Evolutionary conservation across 2,888 invertebrate species (phyloP), one percentile per base, ranked within the genome.

Genomic region (Cosmia trapezina): DNA sequence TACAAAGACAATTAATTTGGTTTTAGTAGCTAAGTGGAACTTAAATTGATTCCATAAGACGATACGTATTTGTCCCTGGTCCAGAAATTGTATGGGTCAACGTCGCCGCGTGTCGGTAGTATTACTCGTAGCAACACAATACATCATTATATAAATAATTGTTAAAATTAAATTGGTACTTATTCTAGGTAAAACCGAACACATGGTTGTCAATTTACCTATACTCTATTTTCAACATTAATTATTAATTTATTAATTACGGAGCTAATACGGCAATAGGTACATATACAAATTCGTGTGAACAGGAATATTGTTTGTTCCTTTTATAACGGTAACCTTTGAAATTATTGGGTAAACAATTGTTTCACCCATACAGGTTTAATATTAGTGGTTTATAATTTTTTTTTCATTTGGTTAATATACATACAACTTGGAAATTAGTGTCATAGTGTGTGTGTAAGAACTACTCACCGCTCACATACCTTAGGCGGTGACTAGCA

Each of bases 151-250:
- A 51, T 28, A 73, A 41, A 47, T 47, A 14, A 47, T 33, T 45
- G 4, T 14, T 60, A 1, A 33, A 53, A 68, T 67, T 19, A 22
- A 53, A 45, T 66, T 41, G 4, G 11, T n/a, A 33, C 2, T 0
- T 22, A 49, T 74, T 71, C 17, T 49, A 11, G 7, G 41, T 60
- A 41, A 56, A 61, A 56, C n/a, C 6, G 4, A 22, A 49, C 37
- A 37, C n/a, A 14, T n/a, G 14, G 9, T 49, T 19, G 2, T 14
- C 37, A n/a, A 51, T 67, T 59, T 67, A 60, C 47, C 19, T 66
- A 22, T 51, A 22, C n/a, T 54, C 17, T 47, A 68, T 76, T 74
- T 51, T 60, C 19, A 60, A 43, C 2, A 49, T 43, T 49, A 37
- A 43, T 54, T 22, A 47, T 66, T 53, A 12, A 59, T 37, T n/a